Conservation (phyloP, 2,888 invertebrate species). For the Linnaemya vulpina region DNA sequence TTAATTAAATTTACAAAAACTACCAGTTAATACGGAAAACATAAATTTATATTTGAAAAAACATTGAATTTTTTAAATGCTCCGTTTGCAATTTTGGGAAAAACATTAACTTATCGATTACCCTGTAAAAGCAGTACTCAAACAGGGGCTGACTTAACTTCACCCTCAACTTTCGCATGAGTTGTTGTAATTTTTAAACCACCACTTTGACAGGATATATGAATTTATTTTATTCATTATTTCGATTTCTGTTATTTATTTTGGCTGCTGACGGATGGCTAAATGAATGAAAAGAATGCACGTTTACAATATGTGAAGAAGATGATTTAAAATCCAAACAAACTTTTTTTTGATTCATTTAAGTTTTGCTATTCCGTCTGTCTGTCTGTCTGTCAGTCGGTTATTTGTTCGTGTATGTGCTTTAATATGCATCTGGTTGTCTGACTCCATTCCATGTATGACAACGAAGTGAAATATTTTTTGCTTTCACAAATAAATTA, state of each 20-base stretch:
- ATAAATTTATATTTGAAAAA: too few species aligned
- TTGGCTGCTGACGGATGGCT: not conserved
- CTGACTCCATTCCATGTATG: slow-evolving; percentile 18
- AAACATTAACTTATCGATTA: not conserved
- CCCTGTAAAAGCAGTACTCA: slow-evolving; percentile 5
- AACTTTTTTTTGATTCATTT: slow-evolving; percentile 1
- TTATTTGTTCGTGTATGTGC: not conserved
- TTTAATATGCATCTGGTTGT: slow-evolving; percentile 18
- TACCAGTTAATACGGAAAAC: too few species aligned
- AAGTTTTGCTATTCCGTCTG: slow-evolving; percentile 19
- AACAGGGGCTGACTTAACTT: slow-evolving; percentile 15
- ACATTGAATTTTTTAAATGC: too few species aligned
- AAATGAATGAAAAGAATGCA: slow-evolving; percentile 21
- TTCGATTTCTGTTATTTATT: slow-evolving; percentile 50
- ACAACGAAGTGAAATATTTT: slow-evolving; percentile 37
- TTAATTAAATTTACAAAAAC: too few species aligned
- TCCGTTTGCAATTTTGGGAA: not conserved
- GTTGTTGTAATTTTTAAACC: slow-evolving; percentile 60
- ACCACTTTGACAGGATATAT: slow-evolving; percentile 68
- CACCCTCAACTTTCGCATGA: slow-evolving; percentile 53
- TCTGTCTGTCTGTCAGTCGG: slow-evolving; percentile 29
- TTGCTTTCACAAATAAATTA: slow-evolving; percentile 45
- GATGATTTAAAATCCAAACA: slow-evolving; percentile 60
- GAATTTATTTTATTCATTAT: slow-evolving; percentile 52
- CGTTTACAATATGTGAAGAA: slow-evolving; percentile 44